Evolutionary conservation across 1,140 invertebrate species (phyloP).

Genomic region (Bombus terrestris): DNA sequence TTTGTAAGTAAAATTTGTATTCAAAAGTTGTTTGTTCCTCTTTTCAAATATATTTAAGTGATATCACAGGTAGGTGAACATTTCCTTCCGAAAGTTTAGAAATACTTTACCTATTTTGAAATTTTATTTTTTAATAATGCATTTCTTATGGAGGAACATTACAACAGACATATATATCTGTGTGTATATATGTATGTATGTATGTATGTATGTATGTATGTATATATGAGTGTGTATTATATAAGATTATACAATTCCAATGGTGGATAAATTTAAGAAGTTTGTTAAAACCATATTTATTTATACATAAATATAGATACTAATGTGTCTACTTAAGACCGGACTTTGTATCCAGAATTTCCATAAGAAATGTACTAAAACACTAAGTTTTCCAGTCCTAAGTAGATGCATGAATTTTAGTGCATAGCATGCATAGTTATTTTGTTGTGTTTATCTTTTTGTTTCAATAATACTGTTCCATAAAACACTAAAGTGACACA

Average conservation of each 20-base stretch:
- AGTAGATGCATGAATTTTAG: constrained; percentile 77
- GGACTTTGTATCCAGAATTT: constrained; percentile 64
- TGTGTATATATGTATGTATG: neutral
- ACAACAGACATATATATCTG: constrained; percentile 50
- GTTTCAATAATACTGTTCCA: constrained; percentile 13
- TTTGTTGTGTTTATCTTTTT: constrained; percentile 11
- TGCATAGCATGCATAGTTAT: constrained; percentile 27
- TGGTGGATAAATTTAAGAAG: constrained; percentile 72
- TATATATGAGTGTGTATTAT: neutral
- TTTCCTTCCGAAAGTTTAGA: constrained; percentile 72
- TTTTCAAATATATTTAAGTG: constrained; percentile 63
- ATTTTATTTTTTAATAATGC: constrained; percentile 74
- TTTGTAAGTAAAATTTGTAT: constrained; percentile 57
- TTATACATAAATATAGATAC: constrained; percentile 40
- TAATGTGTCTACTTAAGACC: constrained; percentile 79
- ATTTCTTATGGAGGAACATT: constrained; percentile 81
- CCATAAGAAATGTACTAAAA: constrained; percentile 82
- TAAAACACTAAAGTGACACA: constrained; percentile 25
- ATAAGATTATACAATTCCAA: constrained; percentile 73
- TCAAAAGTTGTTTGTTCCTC: constrained; percentile 61
- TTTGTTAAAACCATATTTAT: constrained; percentile 33
- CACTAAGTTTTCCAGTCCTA: constrained; percentile 77
- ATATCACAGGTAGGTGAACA: constrained; percentile 77
- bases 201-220: neutral
- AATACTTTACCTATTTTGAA: constrained; percentile 64